Evolutionary conservation across 2,797 vertebrate genomes (phyloP), one percentile per base, ranked within the genome.

Genomic region (Spizella passerina): DNA sequence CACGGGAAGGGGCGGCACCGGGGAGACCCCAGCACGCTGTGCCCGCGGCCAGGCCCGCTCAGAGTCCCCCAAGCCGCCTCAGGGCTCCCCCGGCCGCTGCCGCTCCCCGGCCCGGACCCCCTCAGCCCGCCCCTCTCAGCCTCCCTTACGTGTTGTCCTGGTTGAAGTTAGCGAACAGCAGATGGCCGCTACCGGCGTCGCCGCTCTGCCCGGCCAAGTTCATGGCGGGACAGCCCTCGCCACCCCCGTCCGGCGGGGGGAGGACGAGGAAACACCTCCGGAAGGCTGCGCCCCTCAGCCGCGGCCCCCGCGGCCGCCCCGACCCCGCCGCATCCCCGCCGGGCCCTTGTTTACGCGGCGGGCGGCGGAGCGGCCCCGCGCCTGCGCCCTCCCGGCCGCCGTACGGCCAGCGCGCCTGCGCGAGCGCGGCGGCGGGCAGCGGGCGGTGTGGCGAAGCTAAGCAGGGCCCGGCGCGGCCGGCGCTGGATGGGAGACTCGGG

Each of bases 121-220:
- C 18, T 60, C 23, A 16, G 11, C 61, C 32, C 32, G 43, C 9
- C n/a, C 41, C 61, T 29, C 36, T 43, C 29, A 44, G 55, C 46
- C 96, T 85, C 96, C 94, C 99, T 99, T 99, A 99, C 99, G 99
- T 99, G 98, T 99, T 99, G 97, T 99, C 99, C 98, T 99, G 99
- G 98, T 99, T 99, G 96, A 99, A 99, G 99, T 99, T 99, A 97
- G 99, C 99, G 98, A 99, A 99, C 95, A 99, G 99, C 96, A 99
- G 99, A 98, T 99, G 99, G 98, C 98, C 98, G 82, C 98, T 98
- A 97, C 99, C 99, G 96, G 98, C 98, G 96, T 99, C 99, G 97
- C 99, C 99, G 97, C 99, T 99, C 97, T 99, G 99, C 98, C 99
- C 99, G 85, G 99, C 99, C 98, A 99, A 96, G 98, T 99, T 99